Percentiles rank a stretch among this genome's conserved stretches.
Evolutionary conservation across 2,113 vertebrate genomes (phyloP).

Genomic region (Amblyornis subalaris): DNA sequence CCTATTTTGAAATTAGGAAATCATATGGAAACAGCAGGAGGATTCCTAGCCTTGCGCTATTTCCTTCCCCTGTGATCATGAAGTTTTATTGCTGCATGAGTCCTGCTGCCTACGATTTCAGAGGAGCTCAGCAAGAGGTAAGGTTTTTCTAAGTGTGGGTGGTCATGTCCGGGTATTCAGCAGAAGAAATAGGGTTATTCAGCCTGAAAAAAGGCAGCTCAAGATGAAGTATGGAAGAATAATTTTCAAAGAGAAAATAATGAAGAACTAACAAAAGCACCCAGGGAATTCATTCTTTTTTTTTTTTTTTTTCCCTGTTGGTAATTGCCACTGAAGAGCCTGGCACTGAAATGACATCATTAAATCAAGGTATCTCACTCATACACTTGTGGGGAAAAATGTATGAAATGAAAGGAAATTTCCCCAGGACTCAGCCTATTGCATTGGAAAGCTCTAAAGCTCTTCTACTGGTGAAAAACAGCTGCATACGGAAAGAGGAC

Average conservation of each 20-base stretch:
- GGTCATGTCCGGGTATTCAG: conserved; percentile 39
- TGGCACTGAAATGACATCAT: conserved; percentile 40
- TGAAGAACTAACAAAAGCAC: conserved; percentile 48
- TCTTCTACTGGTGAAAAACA: background rate
- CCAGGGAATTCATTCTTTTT: conserved; percentile 15
- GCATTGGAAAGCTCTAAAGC: background rate
- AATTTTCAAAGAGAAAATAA: conserved; percentile 62
- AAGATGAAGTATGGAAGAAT: conserved; percentile 31
- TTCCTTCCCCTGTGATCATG: conserved; percentile 65
- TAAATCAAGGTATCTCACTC: conserved; percentile 44
- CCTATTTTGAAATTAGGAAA: conserved; percentile 69
- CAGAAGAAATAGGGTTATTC: conserved; percentile 35
- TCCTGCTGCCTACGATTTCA: conserved; percentile 57
- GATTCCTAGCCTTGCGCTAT: conserved; percentile 19
- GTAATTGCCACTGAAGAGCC: conserved; percentile 46
- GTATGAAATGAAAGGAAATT: conserved; percentile 32
- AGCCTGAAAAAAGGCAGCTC: conserved; percentile 29
- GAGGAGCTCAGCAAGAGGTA: conserved; percentile 57
- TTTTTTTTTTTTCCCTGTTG: background rate
- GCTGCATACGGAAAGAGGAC: background rate
- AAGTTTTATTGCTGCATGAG: conserved; percentile 57
- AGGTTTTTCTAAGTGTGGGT: conserved; percentile 62
- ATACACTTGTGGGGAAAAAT: conserved; percentile 15
- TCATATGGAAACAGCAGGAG: conserved; percentile 57
- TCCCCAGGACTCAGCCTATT: background rate